Evolutionary conservation across 2,113 vertebrate species (phyloP), one percentile per base, ranked within the genome.

Genomic region (Leucopsar rothschildi): DNA sequence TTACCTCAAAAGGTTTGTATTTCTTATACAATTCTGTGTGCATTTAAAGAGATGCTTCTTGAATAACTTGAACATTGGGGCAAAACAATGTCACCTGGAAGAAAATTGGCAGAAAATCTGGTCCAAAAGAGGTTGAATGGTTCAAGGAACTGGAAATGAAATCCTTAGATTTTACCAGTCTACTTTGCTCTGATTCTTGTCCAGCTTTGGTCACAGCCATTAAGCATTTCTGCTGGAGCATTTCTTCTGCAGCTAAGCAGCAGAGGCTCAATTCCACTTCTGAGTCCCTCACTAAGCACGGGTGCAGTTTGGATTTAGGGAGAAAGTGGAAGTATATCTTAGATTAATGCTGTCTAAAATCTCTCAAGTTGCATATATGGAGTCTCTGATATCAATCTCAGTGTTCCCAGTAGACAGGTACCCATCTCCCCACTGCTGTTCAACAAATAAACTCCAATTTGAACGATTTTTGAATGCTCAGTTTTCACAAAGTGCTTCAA

Each of bases 161-260:
- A 72, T 68, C 35, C 18, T 69, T 55, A 40, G 53, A 31, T 85
- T 86, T 92, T 73, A 73, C 35, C 42, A 52, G 11, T 49, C 2
- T 61, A 9, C 28, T 86, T 83, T 55, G 2, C 57, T 78, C 50
- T 87, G 49, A 45, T 61, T 86, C 22, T 25, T 76, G 55, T 81
- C 52, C 63, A 88, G 19, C 35, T 93, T 79, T 86, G 53, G 49
- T 86, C 68, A 91, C 23, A 88, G 45, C 10, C 45, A 69, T 35
- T 78, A 64, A 83, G 55, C 24, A 4, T 82, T 90, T 68, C 75
- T 70, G 1, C 6, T 77, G 73, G 49, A 95, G n/a, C 20, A 64
- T 79, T 79, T 64, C 31, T 52, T 23, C 37, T 23, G 19, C 22
- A 69, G 42, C 17, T 60, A 71, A 71, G 66, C 22, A 86, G 12